These are phyloP conservation scores for Mus minutoides DNA, from an alignment of 2,797 vertebrate species.

Conservation along the genomic window DNA sequence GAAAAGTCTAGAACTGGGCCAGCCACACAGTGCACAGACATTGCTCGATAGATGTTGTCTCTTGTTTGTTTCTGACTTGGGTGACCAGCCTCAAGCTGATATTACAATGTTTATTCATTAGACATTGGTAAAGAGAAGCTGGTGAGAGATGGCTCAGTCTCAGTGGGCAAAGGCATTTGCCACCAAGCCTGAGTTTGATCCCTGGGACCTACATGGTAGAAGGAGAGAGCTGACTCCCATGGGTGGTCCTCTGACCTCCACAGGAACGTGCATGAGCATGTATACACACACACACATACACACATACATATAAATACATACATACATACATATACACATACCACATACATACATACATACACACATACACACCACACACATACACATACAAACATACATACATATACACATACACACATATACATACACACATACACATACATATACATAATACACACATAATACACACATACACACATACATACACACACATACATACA, in stretches of 20 bases:
- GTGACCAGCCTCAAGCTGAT: rapidly evolving
- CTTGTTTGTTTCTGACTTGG: not conserved
- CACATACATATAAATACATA: no score
- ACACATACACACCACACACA: no score
- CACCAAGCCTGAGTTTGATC: not conserved
- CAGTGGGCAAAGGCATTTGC: not conserved
- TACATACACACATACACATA: not conserved
- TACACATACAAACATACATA: no score
- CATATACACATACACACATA: not conserved
- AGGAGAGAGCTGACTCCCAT: not conserved
- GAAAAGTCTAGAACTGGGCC: not conserved
- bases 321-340: no score
- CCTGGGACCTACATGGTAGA: not conserved
- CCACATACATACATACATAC: no score
- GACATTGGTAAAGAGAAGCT: not conserved
- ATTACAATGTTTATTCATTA: not conserved
- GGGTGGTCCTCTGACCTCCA: not conserved
- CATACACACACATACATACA: no score
- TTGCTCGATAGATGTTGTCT: not conserved
- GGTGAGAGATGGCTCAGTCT: not conserved
- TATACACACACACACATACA: no score
- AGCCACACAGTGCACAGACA: rapidly evolving
- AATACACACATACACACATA: no score
- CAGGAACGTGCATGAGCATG: no score
- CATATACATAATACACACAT: no score